Evolutionary conservation across 2,797 vertebrate genomes (phyloP), one percentile per base, ranked within the genome.

Genomic region (Sparidentex hasta): DNA sequence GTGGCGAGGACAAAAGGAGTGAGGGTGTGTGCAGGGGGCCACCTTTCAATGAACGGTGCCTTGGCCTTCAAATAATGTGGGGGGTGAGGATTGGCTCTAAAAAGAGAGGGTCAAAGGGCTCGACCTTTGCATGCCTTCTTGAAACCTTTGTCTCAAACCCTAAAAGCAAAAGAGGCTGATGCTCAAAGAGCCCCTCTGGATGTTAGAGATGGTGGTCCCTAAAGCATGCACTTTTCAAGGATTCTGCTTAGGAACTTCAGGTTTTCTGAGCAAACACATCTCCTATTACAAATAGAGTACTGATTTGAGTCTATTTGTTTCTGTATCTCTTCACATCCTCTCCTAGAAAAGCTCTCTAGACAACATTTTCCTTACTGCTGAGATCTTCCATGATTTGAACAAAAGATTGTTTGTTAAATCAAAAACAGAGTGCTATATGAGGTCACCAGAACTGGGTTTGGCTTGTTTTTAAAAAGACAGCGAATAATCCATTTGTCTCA

Each of bases 71-170:
- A 71, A 76, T 41, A 65, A 82, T 56, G 80, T 78, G 90, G 88
- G 87, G 91, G 82, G 63, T 78, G 91, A 71, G 63, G 72, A 57
- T 63, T 3, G 2, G 12, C 1, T 65, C 61, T 88, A 78, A 88
- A 92, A 83, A 72, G 75, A 50, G 80, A 57, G 85, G 90, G 92
- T 94, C 84, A 83, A 85, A 87, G 88, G 89, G 48, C 74, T 64
- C 65, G 85, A 93, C 87, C 93, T 90, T 67, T 91, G 83, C 77
- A 86, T 78, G 85, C 88, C 83, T 87, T 79, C 65, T 87, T 81
- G 71, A 71, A 86, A 74, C 78, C 82, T 92, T 92, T 93, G 90
- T 91, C 82, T 77, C 5, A 8, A 78, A 72, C 57, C 41, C 69
- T 59, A 58, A 83, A 84, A 71, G 52, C 38, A 67, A 78, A 77